Percentiles rank a stretch among this genome's conserved stretches.
These are phyloP conservation scores for Xenus cinereus DNA, from an alignment of 2,113 vertebrate genomes.

Conservation along the genomic window DNA sequence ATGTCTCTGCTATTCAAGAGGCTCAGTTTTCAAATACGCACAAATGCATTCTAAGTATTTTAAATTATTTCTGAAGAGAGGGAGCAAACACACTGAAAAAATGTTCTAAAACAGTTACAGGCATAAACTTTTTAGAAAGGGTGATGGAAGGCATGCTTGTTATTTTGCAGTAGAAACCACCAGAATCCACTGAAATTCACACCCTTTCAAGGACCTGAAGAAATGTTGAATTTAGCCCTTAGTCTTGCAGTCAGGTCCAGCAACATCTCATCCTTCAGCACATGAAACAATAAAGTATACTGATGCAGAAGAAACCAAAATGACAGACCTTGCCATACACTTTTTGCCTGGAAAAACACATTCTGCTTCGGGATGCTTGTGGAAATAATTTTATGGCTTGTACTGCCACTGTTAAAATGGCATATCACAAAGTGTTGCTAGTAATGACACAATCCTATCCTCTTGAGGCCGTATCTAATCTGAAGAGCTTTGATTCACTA, in stretches of 20 bases:
- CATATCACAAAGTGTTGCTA: neutral
- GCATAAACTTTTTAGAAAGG: neutral
- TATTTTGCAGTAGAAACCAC: neutral
- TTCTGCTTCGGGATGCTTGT: neutral
- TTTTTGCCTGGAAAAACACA: neutral
- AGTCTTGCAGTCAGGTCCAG: neutral
- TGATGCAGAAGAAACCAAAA: neutral
- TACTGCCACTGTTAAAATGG: neutral
- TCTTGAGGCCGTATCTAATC: neutral
- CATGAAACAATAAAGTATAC: neutral
- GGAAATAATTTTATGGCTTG: neutral
- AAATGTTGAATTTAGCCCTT: neutral
- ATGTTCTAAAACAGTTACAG: neutral
- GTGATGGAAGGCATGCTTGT: accelerated
- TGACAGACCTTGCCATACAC: neutral
- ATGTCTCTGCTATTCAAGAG: neutral
- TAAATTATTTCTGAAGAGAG: neutral
- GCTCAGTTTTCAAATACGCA: neutral
- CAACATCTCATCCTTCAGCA: neutral
- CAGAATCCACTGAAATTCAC: neutral
- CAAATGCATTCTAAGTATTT: neutral
- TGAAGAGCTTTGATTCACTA: neutral
- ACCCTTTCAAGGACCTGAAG: neutral
- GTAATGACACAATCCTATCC: neutral
- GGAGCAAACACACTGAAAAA: neutral